Conservation (phyloP, 1,140 invertebrate species). For the Drosophila saltans region DNA sequence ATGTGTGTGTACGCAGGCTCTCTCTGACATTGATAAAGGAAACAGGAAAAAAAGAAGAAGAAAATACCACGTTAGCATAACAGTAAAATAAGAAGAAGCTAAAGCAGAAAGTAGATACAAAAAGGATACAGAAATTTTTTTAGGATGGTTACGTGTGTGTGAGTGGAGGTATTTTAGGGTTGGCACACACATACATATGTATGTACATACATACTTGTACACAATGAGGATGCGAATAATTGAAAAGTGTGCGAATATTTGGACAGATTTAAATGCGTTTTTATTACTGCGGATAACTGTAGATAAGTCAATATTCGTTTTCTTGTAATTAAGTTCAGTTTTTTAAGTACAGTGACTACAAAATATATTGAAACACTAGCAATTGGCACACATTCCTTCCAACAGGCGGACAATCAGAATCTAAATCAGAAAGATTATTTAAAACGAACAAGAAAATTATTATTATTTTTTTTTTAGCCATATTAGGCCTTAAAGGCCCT, state of each 20-base stretch:
- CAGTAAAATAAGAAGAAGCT: slow-evolving; percentile 12
- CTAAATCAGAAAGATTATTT: too few relatives aligned
- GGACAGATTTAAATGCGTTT: neutral
- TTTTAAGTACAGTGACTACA: too few relatives aligned
- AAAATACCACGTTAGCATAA: slow-evolving; percentile 30
- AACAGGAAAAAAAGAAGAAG: slow-evolving; percentile 30
- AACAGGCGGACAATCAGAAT: too few relatives aligned
- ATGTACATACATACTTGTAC: neutral
- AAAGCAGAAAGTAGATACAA: slow-evolving; percentile 33
- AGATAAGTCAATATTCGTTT: too few relatives aligned
- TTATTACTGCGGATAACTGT: neutral
- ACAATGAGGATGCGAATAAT: neutral
- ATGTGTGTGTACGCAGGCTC: slow-evolving; percentile 53
- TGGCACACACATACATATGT: neutral
- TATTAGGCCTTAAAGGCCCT: too few relatives aligned
- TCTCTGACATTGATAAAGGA: slow-evolving; percentile 77
- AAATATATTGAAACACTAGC: too few relatives aligned
- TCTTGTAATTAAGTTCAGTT: too few relatives aligned
- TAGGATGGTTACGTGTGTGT: slow-evolving; percentile 4
- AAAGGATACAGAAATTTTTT: slow-evolving; percentile 77
- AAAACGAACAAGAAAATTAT: too few relatives aligned
- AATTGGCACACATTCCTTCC: too few relatives aligned
- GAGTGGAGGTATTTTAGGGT: slow-evolving; percentile 8
- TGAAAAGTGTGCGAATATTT: neutral
- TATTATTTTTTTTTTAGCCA: too few relatives aligned